Evolutionary conservation across 1,140 invertebrate species (phyloP).

Genomic region (Danaus melanippus): DNA sequence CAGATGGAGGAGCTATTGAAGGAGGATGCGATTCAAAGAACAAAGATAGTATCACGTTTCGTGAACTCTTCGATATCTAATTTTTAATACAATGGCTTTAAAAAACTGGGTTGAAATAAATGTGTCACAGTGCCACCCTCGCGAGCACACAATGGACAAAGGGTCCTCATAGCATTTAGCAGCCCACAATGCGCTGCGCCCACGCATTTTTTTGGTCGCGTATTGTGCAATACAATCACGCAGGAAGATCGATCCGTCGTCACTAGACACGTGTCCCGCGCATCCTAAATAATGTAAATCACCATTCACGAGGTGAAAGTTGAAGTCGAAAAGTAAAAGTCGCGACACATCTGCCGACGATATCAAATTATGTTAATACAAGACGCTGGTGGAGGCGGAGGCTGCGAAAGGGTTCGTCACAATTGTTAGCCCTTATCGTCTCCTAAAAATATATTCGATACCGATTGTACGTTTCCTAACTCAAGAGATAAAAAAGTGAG

Average conservation of each 20-base stretch:
- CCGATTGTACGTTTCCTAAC: constrained; percentile 37
- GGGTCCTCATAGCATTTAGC: constrained; percentile 46
- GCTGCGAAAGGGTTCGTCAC: constrained; percentile 31
- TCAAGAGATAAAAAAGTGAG: constrained; percentile 46
- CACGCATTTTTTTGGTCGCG: constrained; percentile 46
- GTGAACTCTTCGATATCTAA: constrained; percentile 64
- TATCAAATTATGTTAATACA: constrained; percentile 52
- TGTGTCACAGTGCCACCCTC: constrained; percentile 69
- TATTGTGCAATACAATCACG: constrained; percentile 48
- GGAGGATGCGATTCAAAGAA: constrained; percentile 49
- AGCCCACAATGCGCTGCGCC: constrained; percentile 60
- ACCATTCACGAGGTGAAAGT: constrained; percentile 65
- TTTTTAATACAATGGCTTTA: constrained; percentile 68
- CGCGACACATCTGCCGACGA: constrained; percentile 45
- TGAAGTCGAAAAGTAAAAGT: constrained; percentile 66
- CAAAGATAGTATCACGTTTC: constrained; percentile 60
- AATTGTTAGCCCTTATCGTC: constrained; percentile 45
- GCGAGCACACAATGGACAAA: constrained; percentile 64
- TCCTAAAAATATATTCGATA: constrained; percentile 31
- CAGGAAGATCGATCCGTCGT: constrained; percentile 48
- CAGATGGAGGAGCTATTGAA: constrained; percentile 29
- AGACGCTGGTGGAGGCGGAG: constrained; percentile 30
- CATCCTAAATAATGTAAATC: constrained; percentile 55
- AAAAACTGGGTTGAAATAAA: constrained; percentile 67
- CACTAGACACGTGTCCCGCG: constrained; percentile 42